These are phyloP conservation scores for Dinocampus coccinellae DNA, from an alignment of 2,888 invertebrate genomes.

Conservation along the genomic window DNA sequence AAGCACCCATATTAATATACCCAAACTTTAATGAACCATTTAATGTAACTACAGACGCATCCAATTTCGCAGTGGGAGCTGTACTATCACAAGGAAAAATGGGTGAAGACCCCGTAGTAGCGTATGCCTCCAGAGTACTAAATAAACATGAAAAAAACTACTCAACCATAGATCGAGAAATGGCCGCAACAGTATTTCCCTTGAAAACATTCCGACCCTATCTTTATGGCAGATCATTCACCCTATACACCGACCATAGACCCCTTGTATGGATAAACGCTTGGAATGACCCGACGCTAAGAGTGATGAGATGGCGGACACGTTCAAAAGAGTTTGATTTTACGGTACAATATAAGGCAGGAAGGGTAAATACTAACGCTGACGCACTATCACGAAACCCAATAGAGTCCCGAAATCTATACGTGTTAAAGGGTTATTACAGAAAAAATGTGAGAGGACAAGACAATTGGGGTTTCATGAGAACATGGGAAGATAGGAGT, in stretches of 20 bases:
- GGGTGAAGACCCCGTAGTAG: slow-evolving; percentile 56
- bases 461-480: too few species aligned
- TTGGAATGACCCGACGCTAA: slow-evolving; percentile 49
- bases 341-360: slow-evolving; percentile 30
- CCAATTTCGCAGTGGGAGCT: slow-evolving; percentile 52
- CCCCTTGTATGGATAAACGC: slow-evolving; percentile 50
- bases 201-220: slow-evolving; percentile 55
- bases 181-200: slow-evolving; percentile 55
- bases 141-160: slow-evolving; percentile 54
- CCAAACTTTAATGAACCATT: slow-evolving; percentile 55
- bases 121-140: slow-evolving; percentile 53
- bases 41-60: slow-evolving; percentile 56
- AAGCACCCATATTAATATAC: slow-evolving; percentile 46
- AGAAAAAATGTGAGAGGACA: too few species aligned
- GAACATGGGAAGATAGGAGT: too few species aligned
- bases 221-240: slow-evolving; percentile 54
- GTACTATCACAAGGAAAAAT: slow-evolving; percentile 57
- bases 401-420: neutral
- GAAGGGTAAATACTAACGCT: slow-evolving; percentile 13
- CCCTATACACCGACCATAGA: slow-evolving; percentile 53
- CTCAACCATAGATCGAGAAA: slow-evolving; percentile 16
- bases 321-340: slow-evolving; percentile 52
- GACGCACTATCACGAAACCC: slow-evolving; percentile 29
- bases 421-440: neutral
- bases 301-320: slow-evolving; percentile 51